phyloP scores from a whole-genome alignment of 2,113 vertebrate genomes.

The Aramus guarauna region DNA sequence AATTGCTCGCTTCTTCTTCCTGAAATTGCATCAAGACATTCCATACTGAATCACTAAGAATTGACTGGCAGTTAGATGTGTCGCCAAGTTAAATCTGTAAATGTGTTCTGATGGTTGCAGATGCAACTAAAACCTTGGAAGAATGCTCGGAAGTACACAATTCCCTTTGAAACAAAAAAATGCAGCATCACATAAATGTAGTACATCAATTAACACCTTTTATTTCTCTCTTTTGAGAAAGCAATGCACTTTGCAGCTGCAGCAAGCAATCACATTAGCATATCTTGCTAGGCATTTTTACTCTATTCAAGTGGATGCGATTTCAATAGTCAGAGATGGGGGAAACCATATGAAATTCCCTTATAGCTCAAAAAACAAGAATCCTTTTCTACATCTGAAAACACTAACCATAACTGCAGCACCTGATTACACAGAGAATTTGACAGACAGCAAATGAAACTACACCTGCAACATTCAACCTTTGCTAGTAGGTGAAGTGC shows the following conservation, averaged over 20 bases:
- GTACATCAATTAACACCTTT: not conserved
- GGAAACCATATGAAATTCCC: not conserved
- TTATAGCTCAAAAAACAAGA: not conserved
- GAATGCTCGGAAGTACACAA: not conserved
- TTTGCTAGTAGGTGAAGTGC: not conserved
- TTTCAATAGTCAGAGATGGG: not conserved
- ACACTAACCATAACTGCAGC: not conserved
- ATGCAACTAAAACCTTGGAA: not conserved
- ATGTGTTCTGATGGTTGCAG: not conserved
- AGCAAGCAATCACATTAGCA: not conserved
- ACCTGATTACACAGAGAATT: not conserved
- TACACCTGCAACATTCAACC: not conserved
- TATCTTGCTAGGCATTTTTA: not conserved
- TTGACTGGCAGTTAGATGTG: not conserved
- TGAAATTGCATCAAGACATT: slow-evolving; percentile 54
- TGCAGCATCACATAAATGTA: not conserved
- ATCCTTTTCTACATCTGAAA: not conserved
- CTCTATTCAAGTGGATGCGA: not conserved
- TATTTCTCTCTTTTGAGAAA: not conserved
- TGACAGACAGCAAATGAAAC: not conserved
- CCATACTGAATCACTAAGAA: slow-evolving; percentile 23
- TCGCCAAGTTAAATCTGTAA: not conserved
- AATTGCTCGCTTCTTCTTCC: slow-evolving; percentile 78
- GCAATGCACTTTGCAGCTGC: not conserved
- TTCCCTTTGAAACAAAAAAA: not conserved